Evolutionary conservation across 2,888 invertebrate genomes (phyloP).

Genomic region (Carterocephalus palaemon): DNA sequence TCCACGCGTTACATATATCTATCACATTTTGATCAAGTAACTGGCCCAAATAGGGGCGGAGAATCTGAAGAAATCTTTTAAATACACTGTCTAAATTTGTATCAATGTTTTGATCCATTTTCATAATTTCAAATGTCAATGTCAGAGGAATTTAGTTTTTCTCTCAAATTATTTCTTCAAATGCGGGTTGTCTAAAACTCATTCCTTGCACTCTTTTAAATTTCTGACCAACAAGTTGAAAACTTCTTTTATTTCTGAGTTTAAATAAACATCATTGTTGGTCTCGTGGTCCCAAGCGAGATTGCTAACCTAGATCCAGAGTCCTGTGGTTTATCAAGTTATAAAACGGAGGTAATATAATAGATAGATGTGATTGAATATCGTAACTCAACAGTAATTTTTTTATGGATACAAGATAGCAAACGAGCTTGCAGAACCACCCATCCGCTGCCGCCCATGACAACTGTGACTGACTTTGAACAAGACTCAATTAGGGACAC

Average conservation of each 20-base stretch:
- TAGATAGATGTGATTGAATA: too few species aligned
- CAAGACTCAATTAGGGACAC: background rate
- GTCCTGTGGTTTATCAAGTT: too few species aligned
- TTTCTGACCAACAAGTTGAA: background rate
- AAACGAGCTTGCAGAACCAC: too few species aligned
- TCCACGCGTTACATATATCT: constrained; percentile 61
- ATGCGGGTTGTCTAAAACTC: background rate
- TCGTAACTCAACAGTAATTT: background rate
- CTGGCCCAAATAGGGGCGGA: constrained; percentile 56
- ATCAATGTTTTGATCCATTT: constrained; percentile 50
- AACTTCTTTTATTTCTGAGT: background rate
- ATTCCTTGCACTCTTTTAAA: background rate
- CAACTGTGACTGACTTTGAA: too few species aligned
- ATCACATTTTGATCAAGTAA: constrained; percentile 51
- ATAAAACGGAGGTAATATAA: too few species aligned
- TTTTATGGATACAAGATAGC: too few species aligned
- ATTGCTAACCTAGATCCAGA: too few species aligned
- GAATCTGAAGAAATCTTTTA: constrained; percentile 60
- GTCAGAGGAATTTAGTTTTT: background rate
- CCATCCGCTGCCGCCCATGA: too few species aligned
- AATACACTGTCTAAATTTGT: constrained; percentile 56
- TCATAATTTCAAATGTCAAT: background rate
- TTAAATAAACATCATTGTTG: background rate
- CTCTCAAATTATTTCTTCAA: background rate
- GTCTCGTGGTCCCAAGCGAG: too few species aligned